These are phyloP conservation scores for Crenuchus spilurus DNA, from an alignment of 2,797 vertebrate species.

Conservation along the genomic window DNA sequence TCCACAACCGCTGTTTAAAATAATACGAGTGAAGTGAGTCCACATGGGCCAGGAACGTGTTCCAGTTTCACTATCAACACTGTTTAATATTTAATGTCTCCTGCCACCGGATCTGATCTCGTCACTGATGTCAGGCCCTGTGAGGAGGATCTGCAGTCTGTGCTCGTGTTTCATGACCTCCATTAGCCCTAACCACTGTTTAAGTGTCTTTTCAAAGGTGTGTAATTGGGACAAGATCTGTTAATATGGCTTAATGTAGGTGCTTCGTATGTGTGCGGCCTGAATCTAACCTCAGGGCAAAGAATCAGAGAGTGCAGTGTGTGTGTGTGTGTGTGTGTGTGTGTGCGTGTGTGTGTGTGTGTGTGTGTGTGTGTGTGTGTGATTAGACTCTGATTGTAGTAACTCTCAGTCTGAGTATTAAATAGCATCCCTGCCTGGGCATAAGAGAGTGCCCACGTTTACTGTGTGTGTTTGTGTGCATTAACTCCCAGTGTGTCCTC, in stretches of 20 bases:
- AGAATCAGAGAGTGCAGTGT: not conserved
- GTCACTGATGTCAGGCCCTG: constrained; percentile 74
- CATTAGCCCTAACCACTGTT: constrained; percentile 27
- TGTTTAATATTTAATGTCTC: constrained; percentile 77
- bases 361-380: constrained; percentile 8
- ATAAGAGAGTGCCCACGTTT: not conserved
- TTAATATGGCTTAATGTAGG: constrained; percentile 17
- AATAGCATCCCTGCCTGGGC: not conserved
- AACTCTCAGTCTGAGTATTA: not conserved
- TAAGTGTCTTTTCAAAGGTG: constrained; percentile 18
- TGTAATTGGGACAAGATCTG: constrained; percentile 31
- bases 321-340: constrained; percentile 15
- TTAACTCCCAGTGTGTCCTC: not conserved
- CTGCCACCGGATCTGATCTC: constrained; percentile 75
- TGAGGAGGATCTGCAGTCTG: constrained; percentile 49
- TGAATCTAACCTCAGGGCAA: constrained; percentile 17
- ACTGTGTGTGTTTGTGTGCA: not conserved
- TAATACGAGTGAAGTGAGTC: constrained; percentile 53
- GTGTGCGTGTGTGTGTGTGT: no score
- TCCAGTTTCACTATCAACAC: constrained; percentile 73
- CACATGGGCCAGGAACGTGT: constrained; percentile 55
- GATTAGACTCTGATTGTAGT: not conserved
- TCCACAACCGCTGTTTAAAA: constrained; percentile 73
- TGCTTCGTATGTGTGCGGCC: constrained; percentile 4
- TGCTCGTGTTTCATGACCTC: constrained; percentile 30